Evolutionary conservation across 1,140 invertebrate species (phyloP).

Genomic region (Atta cephalotes): DNA sequence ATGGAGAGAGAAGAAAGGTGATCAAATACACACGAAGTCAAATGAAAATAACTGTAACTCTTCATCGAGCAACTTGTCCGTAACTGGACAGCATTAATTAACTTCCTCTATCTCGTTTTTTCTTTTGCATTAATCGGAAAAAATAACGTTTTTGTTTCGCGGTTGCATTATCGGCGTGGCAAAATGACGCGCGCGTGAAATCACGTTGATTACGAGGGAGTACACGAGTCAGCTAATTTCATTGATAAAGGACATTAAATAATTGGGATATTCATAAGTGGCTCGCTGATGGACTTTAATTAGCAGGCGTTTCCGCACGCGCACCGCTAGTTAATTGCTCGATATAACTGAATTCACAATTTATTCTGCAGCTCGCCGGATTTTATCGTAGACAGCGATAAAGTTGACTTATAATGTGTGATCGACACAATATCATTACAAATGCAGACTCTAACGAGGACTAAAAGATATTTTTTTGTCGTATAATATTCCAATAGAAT

Average conservation of each 20-base stretch:
- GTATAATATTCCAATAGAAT: background rate
- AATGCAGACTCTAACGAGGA: background rate
- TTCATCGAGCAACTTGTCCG: background rate
- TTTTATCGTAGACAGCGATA: slow-evolving; percentile 17
- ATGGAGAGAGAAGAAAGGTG: background rate
- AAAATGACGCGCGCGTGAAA: slow-evolving; percentile 8
- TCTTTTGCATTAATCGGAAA: background rate
- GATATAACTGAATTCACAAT: slow-evolving; percentile 45
- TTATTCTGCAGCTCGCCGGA: slow-evolving; percentile 24
- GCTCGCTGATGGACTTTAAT: slow-evolving; percentile 56
- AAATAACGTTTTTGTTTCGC: background rate
- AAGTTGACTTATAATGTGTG: background rate
- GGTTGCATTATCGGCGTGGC: background rate
- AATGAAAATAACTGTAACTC: slow-evolving; percentile 35
- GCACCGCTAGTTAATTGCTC: slow-evolving; percentile 42
- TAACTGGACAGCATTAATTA: slow-evolving; percentile 31
- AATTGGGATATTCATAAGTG: slow-evolving; percentile 57
- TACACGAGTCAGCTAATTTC: slow-evolving; percentile 48
- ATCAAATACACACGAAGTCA: slow-evolving; percentile 3
- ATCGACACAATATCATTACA: background rate
- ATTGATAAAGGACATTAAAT: slow-evolving; percentile 55
- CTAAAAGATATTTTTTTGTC: background rate
- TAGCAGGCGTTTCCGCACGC: slow-evolving; percentile 32
- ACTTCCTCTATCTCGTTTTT: background rate
- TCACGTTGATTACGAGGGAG: slow-evolving; percentile 17